Percentiles rank a stretch among this genome's conserved stretches.
Evolutionary conservation across 2,113 vertebrate species (phyloP).

Genomic region (Piaya cayana): DNA sequence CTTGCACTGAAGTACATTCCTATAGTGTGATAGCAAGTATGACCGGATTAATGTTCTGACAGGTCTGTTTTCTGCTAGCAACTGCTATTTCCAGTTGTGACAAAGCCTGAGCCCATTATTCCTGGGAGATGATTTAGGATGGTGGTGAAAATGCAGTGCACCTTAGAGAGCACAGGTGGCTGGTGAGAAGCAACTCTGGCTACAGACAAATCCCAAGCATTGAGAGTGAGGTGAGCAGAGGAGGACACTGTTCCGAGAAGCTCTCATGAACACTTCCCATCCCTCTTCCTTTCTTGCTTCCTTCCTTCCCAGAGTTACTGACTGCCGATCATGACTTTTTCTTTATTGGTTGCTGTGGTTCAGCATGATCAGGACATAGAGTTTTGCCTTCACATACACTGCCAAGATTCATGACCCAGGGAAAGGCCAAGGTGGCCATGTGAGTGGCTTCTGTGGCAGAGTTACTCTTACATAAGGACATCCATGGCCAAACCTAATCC

Average conservation of each 20-base stretch:
- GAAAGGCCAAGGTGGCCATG: neutral
- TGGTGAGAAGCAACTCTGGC: neutral
- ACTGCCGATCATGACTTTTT: neutral
- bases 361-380: neutral
- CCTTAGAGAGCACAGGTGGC: neutral
- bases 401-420: neutral
- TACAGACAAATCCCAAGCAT: neutral
- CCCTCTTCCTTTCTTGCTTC: neutral
- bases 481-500: neutral
- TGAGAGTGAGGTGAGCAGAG: neutral
- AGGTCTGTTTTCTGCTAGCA: neutral
- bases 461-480: neutral
- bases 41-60: neutral
- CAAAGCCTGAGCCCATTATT: neutral
- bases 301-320: neutral
- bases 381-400: neutral
- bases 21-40: constrained; percentile 17
- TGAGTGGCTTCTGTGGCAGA: neutral
- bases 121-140: neutral
- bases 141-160: neutral
- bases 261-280: neutral
- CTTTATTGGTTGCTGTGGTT: neutral
- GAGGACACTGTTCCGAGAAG: neutral
- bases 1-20: constrained; percentile 36
- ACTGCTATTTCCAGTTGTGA: neutral